Evolutionary conservation across 1,140 invertebrate species (phyloP).

Genomic region (Drosophila murphyi): DNA sequence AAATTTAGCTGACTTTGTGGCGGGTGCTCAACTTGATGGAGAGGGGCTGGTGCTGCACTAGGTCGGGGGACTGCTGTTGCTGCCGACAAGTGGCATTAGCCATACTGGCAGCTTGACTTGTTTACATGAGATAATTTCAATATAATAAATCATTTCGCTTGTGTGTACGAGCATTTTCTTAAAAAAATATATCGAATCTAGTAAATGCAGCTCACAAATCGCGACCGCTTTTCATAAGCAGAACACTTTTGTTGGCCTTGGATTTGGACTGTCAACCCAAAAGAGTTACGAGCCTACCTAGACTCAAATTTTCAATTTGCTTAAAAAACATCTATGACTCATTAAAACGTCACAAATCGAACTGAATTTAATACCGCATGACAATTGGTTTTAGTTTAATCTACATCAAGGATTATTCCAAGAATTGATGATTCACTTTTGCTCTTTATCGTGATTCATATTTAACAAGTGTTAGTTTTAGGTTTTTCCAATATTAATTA

Average conservation of each 20-base stretch:
- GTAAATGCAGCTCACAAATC: conserved; percentile 18
- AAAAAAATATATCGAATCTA: conserved; percentile 38
- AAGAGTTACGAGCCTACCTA: conserved; percentile 58
- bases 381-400: background rate
- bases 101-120: conserved; percentile 78
- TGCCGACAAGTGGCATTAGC: conserved; percentile 79
- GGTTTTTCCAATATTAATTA: background rate
- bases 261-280: conserved; percentile 62
- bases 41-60: background rate
- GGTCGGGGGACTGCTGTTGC: conserved; percentile 11
- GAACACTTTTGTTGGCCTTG: conserved; percentile 52
- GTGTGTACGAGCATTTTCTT: conserved; percentile 44
- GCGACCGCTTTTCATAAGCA: conserved; percentile 20
- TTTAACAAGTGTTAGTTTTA: background rate
- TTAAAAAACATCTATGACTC: conserved; percentile 8
- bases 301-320: conserved; percentile 19
- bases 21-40: background rate
- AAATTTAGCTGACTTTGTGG: conserved; percentile 60
- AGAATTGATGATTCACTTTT: conserved; percentile 20
- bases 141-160: conserved; percentile 79
- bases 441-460: conserved; percentile 9
- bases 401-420: conserved; percentile 11
- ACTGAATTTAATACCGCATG: background rate
- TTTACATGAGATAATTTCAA: conserved; percentile 83
- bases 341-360: background rate